Evolutionary conservation across 2,113 vertebrate genomes (phyloP), one percentile per base, ranked within the genome.

Genomic region (Percina caprodes): DNA sequence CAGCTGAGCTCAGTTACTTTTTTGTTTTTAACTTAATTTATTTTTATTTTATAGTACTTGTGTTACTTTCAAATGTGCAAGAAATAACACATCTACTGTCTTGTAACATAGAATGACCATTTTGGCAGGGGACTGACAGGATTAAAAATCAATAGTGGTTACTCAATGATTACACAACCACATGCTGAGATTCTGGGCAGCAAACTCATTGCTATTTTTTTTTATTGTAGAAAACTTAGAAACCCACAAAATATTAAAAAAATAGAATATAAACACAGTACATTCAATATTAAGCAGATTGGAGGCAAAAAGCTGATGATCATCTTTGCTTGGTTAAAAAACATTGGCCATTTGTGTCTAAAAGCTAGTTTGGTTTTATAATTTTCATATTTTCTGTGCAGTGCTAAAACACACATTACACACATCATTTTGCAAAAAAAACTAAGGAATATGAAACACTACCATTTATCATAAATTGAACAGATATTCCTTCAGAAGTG

Each of bases 141-240:
- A 65, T 1, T 12, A 42, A 6, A 30, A n/a, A 80, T 80, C 51
- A 71, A 68, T 54, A 51, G 18, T 6, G 18, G 19, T 58, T 8
- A 39, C 19, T 63, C 16, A 24, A 21, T 7, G 35, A 68, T 72
- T 48, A 54, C 35, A 52, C 35, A 1, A 11, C 16, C 24, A 72
- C 14, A 23, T 68, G 83, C 8, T 71, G 33, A 54, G 18, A 45
- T 56, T 77, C 23, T 56, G 9, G 21, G 18, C 13, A 11, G 69
- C 13, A 49, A n/a, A 62, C 7, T 30, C 2, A 4, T n/a, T 19
- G n/a, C n/a, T 39, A 18, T 65, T 15, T 4, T 21, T 9, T 33
- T 55, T 54, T 26, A 2, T 30, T 2, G 2, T 1, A 8, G n/a
- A 49, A 51, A 23, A 39, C 9, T 49, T 23, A 65, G 18, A 23